Base-by-base conservation (phyloP, 2,113 vertebrate species). In the Fregata magnificens region DNA sequence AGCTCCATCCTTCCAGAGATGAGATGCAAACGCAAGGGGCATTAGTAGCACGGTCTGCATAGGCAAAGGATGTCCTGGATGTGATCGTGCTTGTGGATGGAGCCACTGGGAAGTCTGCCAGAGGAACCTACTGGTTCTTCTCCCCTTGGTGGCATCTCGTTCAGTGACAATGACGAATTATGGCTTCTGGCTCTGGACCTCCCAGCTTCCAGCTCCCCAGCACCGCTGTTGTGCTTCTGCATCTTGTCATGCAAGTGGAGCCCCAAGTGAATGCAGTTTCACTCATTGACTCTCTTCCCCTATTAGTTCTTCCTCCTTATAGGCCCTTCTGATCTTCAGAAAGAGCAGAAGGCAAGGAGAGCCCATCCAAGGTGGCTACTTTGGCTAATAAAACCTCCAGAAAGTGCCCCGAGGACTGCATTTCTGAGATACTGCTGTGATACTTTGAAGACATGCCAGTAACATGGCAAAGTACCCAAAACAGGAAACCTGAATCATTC, bases 31-130 rank as follows among this genome's bases (percentile, higher is more conserved):
- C 5, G 8, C 25, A 21, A 67, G 13, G 13, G 17, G 10, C 3
- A 1, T 21, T 4, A n/a, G 32, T 36, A 61, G 21, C 55, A 38
- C 2, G 7, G 36, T 52, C 42, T 1, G 2, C 0, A 3, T 9
- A 1, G 1, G 47, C 16, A 47, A n/a, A 58, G 34, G 2, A 11
- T 47, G 49, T 63, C 34, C 77, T 49, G 31, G 50, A 34, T 2
- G 16, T 0, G 19, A 19, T n/a, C 0, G 0, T 63, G 38, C 17
- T 45, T 16, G 5, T 55, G 65, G 73, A 55, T 47, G 29, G 7
- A 40, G 49, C 53, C 55, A 5, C 55, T 8, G 53, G 71, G 34
- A 76, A 67, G 34, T 59, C 72, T 74, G 17, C 16, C 13, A 28
- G 36, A 83, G 49, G 31, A 93, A 55, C 11, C 12, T 42, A 4